These are phyloP conservation scores for Drosophila sturtevanti DNA, from an alignment of 1,140 invertebrate species.

Conservation along the genomic window DNA sequence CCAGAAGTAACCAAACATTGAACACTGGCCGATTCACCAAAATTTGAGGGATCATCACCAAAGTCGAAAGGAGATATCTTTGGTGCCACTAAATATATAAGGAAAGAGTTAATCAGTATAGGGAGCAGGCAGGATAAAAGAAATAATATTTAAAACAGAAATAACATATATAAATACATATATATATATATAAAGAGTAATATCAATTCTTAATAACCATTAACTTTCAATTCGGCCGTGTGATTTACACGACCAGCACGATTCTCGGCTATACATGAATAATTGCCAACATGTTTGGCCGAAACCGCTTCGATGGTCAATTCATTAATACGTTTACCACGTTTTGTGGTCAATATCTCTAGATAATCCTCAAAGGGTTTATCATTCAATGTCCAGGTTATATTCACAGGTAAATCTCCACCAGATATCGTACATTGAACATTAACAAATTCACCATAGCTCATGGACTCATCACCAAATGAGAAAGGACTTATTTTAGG, in stretches of 20 bases:
- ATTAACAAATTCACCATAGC: conserved; percentile 89
- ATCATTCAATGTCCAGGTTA: conserved; percentile 86
- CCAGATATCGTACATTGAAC: conserved; percentile 87
- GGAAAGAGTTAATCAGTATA: too few relatives aligned
- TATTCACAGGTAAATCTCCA: conserved; percentile 87
- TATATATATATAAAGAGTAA: neutral
- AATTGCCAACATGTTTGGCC: conserved; percentile 90
- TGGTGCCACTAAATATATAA: conserved; percentile 85
- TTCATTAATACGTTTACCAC: conserved; percentile 88
- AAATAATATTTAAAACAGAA: conserved; percentile 38
- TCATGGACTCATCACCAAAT: conserved; percentile 87
- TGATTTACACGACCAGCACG: conserved; percentile 87
- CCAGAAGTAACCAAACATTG: conserved; percentile 90
- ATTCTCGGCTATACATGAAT: conserved; percentile 90
- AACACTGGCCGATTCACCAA: conserved; percentile 88
- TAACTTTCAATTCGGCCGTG: conserved; percentile 87
- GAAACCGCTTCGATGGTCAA: conserved; percentile 90
- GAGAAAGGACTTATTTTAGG: conserved; percentile 87
- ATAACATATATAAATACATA: conserved; percentile 1
- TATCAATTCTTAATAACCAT: conserved; percentile 84
- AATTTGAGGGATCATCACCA: conserved; percentile 87
- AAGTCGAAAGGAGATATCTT: conserved; percentile 88
- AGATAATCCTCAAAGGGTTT: conserved; percentile 83
- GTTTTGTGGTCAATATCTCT: conserved; percentile 84
- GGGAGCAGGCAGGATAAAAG: conserved; percentile 16